Conservation (phyloP, 2,797 vertebrate genomes). For the Rhynchonycteris naso region DNA sequence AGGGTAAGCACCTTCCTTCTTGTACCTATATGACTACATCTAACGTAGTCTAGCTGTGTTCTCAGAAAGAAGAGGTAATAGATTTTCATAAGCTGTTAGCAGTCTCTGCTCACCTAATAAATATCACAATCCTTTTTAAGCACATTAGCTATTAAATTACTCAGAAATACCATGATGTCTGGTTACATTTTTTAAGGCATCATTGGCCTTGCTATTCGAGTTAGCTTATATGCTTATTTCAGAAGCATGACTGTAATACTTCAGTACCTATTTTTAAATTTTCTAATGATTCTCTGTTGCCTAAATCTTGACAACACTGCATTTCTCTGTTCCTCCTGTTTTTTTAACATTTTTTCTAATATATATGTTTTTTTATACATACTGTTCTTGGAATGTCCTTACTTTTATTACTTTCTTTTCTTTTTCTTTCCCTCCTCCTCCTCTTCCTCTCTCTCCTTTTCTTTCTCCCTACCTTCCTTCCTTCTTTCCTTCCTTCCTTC, state of each 20-base stretch:
- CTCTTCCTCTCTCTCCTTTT: too few species aligned
- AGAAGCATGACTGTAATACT: background rate
- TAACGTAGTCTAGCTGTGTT: background rate
- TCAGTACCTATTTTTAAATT: background rate
- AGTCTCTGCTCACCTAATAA: background rate
- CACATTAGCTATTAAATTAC: background rate
- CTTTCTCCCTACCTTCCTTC: background rate
- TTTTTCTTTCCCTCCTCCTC: accelerated
- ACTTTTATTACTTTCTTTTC: background rate
- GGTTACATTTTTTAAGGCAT: background rate
- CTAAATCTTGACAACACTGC: background rate
- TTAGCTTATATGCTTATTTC: background rate
- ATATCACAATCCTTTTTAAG: background rate
- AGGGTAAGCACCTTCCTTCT: background rate
- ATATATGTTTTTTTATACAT: background rate
- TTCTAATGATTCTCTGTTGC: background rate
- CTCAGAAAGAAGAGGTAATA: background rate
- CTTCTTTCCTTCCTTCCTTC: background rate
- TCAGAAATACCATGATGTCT: background rate
- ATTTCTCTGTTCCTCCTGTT: background rate
- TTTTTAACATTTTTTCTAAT: background rate
- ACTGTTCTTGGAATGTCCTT: background rate
- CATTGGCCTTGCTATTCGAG: background rate
- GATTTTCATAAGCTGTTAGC: background rate
- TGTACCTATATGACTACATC: background rate